phyloP scores from a whole-genome alignment of 2,888 invertebrate genomes.

The Piscicola geometra region DNA sequence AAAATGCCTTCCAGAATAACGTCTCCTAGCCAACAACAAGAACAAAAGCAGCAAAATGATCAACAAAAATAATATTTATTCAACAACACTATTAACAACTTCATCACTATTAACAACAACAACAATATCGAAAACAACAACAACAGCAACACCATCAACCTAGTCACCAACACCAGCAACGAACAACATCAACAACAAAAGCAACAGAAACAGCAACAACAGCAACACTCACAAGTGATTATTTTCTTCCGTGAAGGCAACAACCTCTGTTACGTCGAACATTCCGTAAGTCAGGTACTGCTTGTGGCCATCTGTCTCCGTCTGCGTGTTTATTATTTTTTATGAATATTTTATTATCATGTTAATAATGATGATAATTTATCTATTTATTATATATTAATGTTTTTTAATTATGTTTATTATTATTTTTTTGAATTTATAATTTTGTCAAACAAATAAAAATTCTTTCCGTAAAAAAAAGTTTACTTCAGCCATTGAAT shows the following conservation, averaged over 20 bases:
- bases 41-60: too few relatives aligned
- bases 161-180: too few relatives aligned
- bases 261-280: slow-evolving; percentile 53
- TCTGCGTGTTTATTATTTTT: slow-evolving; percentile 36
- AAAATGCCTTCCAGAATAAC: too few relatives aligned
- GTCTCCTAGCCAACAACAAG: too few relatives aligned
- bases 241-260: slow-evolving; percentile 48
- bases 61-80: too few relatives aligned
- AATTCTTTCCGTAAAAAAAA: neutral
- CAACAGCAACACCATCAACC: too few relatives aligned
- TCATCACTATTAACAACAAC: too few relatives aligned
- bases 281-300: slow-evolving; percentile 51
- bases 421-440: neutral
- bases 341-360: slow-evolving; percentile 23
- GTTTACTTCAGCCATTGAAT: too few relatives aligned
- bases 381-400: neutral
- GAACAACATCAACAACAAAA: too few relatives aligned
- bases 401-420: neutral
- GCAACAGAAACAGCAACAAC: neutral
- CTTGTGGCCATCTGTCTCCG: slow-evolving; percentile 40
- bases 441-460: neutral
- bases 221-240: slow-evolving; percentile 37
- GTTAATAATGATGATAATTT: neutral
- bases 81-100: too few relatives aligned
- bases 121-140: too few relatives aligned